Evolutionary conservation across 2,888 invertebrate species (phyloP).

Genomic region (Siphonodentalium dalli): DNA sequence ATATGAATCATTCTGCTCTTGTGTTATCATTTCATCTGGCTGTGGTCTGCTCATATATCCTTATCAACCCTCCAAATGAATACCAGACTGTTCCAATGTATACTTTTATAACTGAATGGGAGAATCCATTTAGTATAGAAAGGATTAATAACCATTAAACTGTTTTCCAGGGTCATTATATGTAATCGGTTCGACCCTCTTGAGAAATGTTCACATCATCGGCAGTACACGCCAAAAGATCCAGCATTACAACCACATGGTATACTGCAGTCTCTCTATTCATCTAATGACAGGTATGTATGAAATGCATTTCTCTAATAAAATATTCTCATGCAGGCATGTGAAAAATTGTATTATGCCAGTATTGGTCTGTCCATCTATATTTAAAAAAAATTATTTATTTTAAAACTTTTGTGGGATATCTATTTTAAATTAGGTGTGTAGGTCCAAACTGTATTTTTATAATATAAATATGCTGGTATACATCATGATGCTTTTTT

Average conservation of each 20-base stretch:
- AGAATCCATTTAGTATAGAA: too few relatives aligned
- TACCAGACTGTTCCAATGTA: too few relatives aligned
- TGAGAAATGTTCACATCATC: constrained; percentile 58
- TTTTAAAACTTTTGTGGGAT: constrained; percentile 27
- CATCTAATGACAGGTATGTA: constrained; percentile 43
- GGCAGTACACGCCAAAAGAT: constrained; percentile 38
- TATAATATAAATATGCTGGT: too few relatives aligned
- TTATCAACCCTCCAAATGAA: too few relatives aligned
- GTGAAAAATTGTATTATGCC: background rate
- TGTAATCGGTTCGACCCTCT: constrained; percentile 62
- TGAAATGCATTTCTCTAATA: background rate
- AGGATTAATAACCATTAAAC: too few relatives aligned
- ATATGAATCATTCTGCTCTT: too few relatives aligned
- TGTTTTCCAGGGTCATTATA: constrained; percentile 49
- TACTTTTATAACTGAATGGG: too few relatives aligned
- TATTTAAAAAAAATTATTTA: background rate
- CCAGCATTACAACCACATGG: constrained; percentile 35
- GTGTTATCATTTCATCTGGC: too few relatives aligned
- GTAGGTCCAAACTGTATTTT: too few relatives aligned
- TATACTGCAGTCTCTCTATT: constrained; percentile 73
- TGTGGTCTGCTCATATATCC: too few relatives aligned
- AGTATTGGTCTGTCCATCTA: background rate
- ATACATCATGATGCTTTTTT: too few relatives aligned
- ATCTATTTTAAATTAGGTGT: too few relatives aligned
- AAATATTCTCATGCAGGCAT: background rate